Conservation (phyloP, 2,113 vertebrate genomes). For the Accipiter cooperii region DNA sequence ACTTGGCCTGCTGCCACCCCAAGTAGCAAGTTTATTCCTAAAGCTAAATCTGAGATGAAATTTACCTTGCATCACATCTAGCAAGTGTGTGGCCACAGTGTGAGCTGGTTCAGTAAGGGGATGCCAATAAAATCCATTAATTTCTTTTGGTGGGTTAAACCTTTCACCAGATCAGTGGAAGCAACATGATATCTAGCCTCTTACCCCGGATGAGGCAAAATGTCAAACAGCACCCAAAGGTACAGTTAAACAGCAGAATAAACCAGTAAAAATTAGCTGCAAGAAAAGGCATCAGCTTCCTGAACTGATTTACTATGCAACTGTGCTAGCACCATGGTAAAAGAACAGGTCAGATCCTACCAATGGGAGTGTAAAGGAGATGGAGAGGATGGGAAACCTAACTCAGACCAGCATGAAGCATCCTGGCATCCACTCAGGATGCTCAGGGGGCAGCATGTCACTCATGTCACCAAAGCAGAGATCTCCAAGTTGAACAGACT, state of each 20-base stretch:
- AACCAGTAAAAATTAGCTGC: neutral
- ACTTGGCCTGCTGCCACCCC: neutral
- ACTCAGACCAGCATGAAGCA: neutral
- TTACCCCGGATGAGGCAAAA: neutral
- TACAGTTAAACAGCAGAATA: neutral
- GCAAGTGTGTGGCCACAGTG: neutral
- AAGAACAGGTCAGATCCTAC: neutral
- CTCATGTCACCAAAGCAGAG: neutral
- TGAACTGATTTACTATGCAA: neutral
- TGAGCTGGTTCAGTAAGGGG: neutral
- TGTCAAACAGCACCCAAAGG: neutral
- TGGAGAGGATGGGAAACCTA: neutral
- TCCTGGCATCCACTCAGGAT: neutral
- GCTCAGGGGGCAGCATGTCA: neutral
- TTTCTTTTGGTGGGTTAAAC: neutral
- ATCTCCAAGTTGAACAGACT: neutral
- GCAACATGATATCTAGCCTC: neutral
- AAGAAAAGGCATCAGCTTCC: neutral
- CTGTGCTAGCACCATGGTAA: neutral
- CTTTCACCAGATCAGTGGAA: neutral
- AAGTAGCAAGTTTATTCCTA: neutral
- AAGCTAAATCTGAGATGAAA: neutral
- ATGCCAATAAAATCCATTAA: neutral
- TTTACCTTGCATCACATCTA: neutral
- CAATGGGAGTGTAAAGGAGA: neutral